Evolutionary conservation across 2,888 invertebrate species (phyloP), one percentile per base, ranked within the genome.

Genomic region (Hemaris fuciformis): DNA sequence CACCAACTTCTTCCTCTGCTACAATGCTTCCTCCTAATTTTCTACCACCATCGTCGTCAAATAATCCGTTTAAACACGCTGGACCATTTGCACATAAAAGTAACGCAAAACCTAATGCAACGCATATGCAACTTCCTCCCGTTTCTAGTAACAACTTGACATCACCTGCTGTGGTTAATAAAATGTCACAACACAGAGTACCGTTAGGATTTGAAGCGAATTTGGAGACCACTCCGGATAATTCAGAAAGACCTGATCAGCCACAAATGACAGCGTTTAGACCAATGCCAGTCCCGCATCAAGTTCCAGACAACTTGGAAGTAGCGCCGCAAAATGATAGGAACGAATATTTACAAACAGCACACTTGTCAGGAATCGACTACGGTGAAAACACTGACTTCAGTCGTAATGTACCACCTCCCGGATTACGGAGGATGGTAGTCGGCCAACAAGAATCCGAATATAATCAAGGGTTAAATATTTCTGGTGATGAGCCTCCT

Each of bases 321-420:
- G 91, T 94, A 27, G 93, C 94, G 10, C 95, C 95, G 0, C 94
- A 94, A 65, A 94, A 94, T 79, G 96, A 96, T 72, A 91, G 96
- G 63, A 96, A 96, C 79, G 95, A 96, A 80, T 96, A 96, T 80
- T 85, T 96, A 63, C 96, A 96, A 85, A 96, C 96, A 1, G 96
- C 96, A 18, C 96, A 96, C 75, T 84, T 96, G 56, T 95, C 95
- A 1, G 94, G 94, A 70, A 86, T 89, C 8, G 92, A 93, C 69
- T 93, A 88, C 68, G 84, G 83, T 10, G 91, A 89, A 66, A 92
- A 92, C 70, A 87, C 89, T 3, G 89, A 91, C 68, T 89, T 87
- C 48, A 86, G 85, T 62, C 74, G 78, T 41, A 87, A 89, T 62
- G 86, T 93, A 65, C 95, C 95, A 0, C 95, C 95, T 2, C 94